Evolutionary conservation across 2,113 vertebrate genomes (phyloP).

Genomic region (Bos taurus): DNA sequence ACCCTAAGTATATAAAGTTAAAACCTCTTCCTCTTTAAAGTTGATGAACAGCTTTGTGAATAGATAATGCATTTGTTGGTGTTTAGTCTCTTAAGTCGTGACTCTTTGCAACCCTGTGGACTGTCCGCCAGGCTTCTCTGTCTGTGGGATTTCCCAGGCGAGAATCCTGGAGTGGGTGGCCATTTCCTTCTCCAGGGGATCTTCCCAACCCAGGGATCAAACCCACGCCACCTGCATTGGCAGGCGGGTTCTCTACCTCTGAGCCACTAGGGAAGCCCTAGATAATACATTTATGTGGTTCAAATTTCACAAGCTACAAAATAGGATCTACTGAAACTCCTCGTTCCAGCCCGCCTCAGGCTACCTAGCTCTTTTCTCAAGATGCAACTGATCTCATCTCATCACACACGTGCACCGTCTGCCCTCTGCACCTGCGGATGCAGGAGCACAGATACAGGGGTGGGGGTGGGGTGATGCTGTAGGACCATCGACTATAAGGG

Average conservation of each 20-base stretch:
- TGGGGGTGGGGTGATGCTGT: not conserved
- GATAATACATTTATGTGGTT: not conserved
- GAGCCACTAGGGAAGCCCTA: not conserved
- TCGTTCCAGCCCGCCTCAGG: not conserved
- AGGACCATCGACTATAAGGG: too few species aligned
- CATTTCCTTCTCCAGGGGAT: not conserved
- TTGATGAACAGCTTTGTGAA: not conserved
- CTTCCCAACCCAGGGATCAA: not conserved
- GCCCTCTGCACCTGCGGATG: rapidly evolving
- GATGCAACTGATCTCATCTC: not conserved
- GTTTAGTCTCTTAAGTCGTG: not conserved
- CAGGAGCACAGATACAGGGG: not conserved
- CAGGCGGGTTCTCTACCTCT: not conserved
- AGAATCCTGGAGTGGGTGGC: not conserved
- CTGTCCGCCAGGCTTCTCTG: not conserved
- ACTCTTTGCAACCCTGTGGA: not conserved
- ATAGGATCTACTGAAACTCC: not conserved
- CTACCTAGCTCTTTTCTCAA: not conserved
- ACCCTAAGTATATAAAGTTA: not conserved
- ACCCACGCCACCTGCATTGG: rapidly evolving
- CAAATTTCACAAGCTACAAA: not conserved
- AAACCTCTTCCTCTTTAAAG: not conserved
- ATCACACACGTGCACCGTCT: rapidly evolving
- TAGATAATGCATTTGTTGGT: not conserved
- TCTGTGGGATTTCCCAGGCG: not conserved